Evolutionary conservation across 2,888 invertebrate genomes (phyloP), one percentile per base, ranked within the genome.

Genomic region (Rotaria magnacalcarata): DNA sequence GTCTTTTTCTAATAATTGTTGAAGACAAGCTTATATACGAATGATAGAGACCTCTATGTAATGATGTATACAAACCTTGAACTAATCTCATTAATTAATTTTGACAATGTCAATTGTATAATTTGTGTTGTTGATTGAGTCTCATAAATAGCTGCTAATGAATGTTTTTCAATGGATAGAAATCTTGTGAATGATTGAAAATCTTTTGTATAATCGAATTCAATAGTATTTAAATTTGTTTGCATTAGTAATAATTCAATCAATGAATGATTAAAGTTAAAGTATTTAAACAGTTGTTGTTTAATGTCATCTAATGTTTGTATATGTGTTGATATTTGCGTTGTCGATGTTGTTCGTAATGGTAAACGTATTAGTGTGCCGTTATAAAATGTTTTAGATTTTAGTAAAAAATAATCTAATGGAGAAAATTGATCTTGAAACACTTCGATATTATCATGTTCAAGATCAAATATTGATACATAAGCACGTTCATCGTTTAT

Each of bases 401-500:
- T 84, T 54, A 85, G 56, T 74, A 87, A 67, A 24, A 86, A 85
- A 75, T 86, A 75, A 34, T 86, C 86, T 80, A 87, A 85, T 43
- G 84, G 85, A n/a, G 80, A 84, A 47, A 87, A 87, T 60, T 87
- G 87, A 85, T 87, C 87, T 85, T 85, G 58, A 50, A 87, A 87
- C 24, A 84, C 54, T 27, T 84, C 84, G 8, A 67, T 84, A n/a
- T 84, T 80, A 56, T 87, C 87, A 21, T 84, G 67, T 56, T 87
- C 84, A n/a, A 87, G 34, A 84, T 87, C 87, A 41, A 87, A 85
- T 58, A 87, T 85, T 56, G 87, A 85, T 14, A 87, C 87, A 85
- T 84, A 87, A 21, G 84, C 41, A 14, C 84, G 84, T 54, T 87
- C 87, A 43, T 87, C 87, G 3, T 56, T 67, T 11, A 58, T 58